Base-by-base conservation (phyloP, 1,140 invertebrate genomes). In the Lordiphosa mommai region DNA sequence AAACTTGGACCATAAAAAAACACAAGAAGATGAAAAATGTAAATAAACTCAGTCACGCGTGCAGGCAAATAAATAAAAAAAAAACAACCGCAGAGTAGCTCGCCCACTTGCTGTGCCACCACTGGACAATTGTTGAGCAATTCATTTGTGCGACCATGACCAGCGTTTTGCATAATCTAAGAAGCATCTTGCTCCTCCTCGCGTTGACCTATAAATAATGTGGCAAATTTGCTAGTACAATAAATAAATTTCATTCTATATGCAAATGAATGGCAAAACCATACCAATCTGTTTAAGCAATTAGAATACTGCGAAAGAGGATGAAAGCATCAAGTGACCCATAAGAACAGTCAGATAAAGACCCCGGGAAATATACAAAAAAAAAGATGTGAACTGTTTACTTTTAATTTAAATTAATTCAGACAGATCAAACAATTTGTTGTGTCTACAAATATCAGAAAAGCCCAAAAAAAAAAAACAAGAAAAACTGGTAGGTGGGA, bases 241-340 rank as follows among this genome's bases (percentile, higher is more conserved):
- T 82, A 80, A 80, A 80, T 74, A 80, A 82, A 71, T 71, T 58
- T 47, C 38, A 58, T 80, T 80, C 43, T 56, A 43, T 58, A 82
- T 76, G 61, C 52, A 82, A 82, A 82, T 84, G 48, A 61, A 55
- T 58, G 34, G 33, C 30, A 55, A 16, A 7, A 59, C 43, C 46
- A 23, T 17, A 50, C 16, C 37, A 33, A 34, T 43, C 27, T 59
- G 20, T 51, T 29, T 16, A 46, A 20, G 33, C 17, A 27, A 10
- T 17, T n/a, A 20, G 23, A 27, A 20, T 16, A 20, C 4, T 4
- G 7, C 9, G 12, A 14, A 7, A 49, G 20, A 20, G 23, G 7
- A 7, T 6, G 2, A 36, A 36, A 14, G 14, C 13, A 14, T 12
- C n/a, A 34, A 10, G 20, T 23, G 4, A 34, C 12, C 8, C 38